Evolutionary conservation across 2,797 vertebrate species (phyloP), one percentile per base, ranked within the genome.

Genomic region (Paramormyrops hopkinsi): DNA sequence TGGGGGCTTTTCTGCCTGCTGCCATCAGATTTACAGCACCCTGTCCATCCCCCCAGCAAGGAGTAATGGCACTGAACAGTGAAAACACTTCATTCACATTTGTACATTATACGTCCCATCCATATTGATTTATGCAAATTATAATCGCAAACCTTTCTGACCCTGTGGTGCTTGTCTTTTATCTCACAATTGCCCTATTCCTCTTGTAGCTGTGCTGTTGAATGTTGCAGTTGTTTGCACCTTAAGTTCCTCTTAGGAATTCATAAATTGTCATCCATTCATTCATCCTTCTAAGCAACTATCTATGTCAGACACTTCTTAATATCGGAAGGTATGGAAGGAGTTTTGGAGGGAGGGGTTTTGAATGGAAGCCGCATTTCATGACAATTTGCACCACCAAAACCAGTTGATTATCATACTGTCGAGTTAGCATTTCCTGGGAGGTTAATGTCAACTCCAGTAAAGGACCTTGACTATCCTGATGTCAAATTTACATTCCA

Each of bases 61-160:
- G 29, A 73, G 3, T 33, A 12, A 69, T 69, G 65, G 65, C 65
- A 73, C 65, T 14, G 29, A 73, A 37, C 65, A 73, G 29, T 14
- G 65, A 37, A 73, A 37, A 73, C 65, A 14, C 29, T 17, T 73
- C 29, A 73, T 73, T 73, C 65, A 33, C 29, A 73, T 73, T 73
- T 33, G 29, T 73, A 33, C 11, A 73, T 69, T 5, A 69, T 73
- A 17, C 4, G 4, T 33, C 29, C 12, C 25, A 69, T 69, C 65
- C 65, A 73, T 73, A 73, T 73, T 73, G 65, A 73, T 33, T 73
- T 73, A 33, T 73, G 65, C 65, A 73, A 73, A 73, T 73, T 73
- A 73, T 33, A 73, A 14, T 33, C 12, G 11, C 65, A 73, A 44
- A 8, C 5, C 37, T 79, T 79, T 44, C 37, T n/a, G 37, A 44